phyloP scores from a whole-genome alignment of 2,888 invertebrate genomes.

The Homarus gammarus region DNA sequence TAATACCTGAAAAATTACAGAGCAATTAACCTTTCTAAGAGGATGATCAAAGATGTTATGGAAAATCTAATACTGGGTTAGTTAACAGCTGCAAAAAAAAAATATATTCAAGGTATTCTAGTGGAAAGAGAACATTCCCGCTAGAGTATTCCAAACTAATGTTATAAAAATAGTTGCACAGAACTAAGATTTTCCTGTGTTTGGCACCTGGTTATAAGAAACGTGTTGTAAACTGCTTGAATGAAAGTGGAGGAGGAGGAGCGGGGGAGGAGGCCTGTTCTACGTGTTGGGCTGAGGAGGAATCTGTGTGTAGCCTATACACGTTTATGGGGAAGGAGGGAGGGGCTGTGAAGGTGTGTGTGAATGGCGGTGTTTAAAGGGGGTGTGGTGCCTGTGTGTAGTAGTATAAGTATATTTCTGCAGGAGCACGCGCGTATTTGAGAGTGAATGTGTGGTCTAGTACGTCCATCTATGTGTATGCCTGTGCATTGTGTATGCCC shows the following conservation, averaged over 20 bases:
- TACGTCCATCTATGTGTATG: neutral
- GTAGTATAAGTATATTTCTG: too few species aligned
- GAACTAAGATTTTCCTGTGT: constrained; percentile 40
- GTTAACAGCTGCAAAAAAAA: constrained; percentile 13
- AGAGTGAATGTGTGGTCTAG: too few species aligned
- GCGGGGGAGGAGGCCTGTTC: too few species aligned
- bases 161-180: constrained; percentile 52
- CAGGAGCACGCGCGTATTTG: too few species aligned
- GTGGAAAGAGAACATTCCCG: constrained; percentile 14
- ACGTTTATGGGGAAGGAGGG: too few species aligned
- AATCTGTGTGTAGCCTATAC: too few species aligned
- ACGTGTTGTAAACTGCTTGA: neutral
- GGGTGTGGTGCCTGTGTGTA: too few species aligned
- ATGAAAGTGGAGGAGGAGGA: too few species aligned
- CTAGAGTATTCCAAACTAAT: constrained; percentile 1
- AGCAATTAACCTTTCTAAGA: constrained; percentile 9
- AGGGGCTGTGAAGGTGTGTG: too few species aligned
- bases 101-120: neutral
- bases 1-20: constrained; percentile 30
- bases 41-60: neutral
- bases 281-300: too few species aligned
- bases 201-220: constrained; percentile 47
- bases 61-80: constrained; percentile 6
- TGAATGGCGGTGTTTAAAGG: too few species aligned
- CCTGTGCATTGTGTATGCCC: neutral